Evolutionary conservation across 2,113 vertebrate species (phyloP).

Genomic region (Sylvietta virens): DNA sequence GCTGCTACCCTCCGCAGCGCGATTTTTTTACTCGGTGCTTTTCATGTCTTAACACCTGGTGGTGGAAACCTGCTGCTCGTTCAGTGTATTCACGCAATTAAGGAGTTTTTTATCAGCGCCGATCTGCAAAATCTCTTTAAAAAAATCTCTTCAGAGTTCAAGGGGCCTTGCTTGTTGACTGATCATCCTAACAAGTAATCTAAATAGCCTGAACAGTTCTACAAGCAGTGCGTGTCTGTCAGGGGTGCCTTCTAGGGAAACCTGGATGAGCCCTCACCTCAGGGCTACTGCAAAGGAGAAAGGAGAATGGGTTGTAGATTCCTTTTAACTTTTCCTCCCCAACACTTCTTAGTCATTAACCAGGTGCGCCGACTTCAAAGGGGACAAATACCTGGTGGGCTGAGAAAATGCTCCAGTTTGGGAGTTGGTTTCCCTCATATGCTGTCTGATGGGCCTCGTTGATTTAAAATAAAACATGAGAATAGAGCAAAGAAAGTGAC

Average conservation of each 20-base stretch:
- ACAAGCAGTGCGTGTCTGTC: accelerated
- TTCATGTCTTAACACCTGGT: not conserved
- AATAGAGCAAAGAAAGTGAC: not conserved
- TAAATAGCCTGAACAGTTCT: not conserved
- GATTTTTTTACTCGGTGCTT: not conserved
- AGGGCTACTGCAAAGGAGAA: accelerated
- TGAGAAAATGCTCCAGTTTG: not conserved
- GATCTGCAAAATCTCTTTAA: not conserved
- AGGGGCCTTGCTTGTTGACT: not conserved
- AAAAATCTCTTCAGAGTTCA: not conserved
- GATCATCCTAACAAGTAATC: not conserved
- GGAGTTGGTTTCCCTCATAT: not conserved
- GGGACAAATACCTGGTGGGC: constrained; percentile 47
- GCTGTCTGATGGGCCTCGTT: not conserved
- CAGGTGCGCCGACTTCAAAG: constrained; percentile 77
- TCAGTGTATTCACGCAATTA: not conserved
- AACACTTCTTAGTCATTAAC: constrained; percentile 71
- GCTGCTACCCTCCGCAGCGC: accelerated
- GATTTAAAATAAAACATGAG: not conserved
- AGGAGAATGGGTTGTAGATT: not conserved
- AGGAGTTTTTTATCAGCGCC: not conserved
- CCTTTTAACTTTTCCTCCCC: constrained; percentile 12
- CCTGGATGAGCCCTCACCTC: not conserved
- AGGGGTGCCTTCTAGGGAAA: not conserved
- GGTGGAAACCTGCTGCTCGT: not conserved